Base-by-base conservation (phyloP, 2,113 vertebrate species). In the Mystacornis crossleyi region DNA sequence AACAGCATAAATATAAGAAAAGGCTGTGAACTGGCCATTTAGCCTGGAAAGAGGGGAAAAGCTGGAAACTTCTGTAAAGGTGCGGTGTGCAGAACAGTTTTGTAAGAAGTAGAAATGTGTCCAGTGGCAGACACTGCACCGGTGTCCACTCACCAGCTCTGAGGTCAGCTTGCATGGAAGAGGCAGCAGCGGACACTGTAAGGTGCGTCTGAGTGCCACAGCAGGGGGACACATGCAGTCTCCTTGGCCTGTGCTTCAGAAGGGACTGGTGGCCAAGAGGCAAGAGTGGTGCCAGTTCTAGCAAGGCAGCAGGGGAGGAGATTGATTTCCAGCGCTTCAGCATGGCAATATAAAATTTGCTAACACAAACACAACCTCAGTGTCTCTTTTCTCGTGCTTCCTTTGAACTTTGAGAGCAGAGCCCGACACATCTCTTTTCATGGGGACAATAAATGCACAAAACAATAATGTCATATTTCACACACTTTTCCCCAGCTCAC, bases 361-460 rank as follows among this genome's bases (percentile, higher is more conserved):
- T 81, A 21, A 47, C 21, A 51, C 0, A 10, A 26, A 9, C 23
- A 51, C 20, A 54, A 6, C 4, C 25, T 53, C 15, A 28, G 6
- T 14, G 4, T 65, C 38, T 55, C 17, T n/a, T 80, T 88, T 48
- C 31, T 45, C 2, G 7, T 8, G 15, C 14, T 61, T 25, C 45
- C 9, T 48, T 69, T 86, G 65, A 47, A 55, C 71, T 74, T 61
- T 48, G 28, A 78, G 61, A 73, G 29, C 28, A 16, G 47, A 77
- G 9, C 54, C 36, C 0, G 0, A 33, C 7, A 18, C 5, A 17
- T 15, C 53, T 29, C 53, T 84, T 81, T 40, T 54, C 38, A 38
- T 40, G 29, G 23, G 16, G 34, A 29, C 12, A 18, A 26, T 57
- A 73, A 81, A 84, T 53, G 58, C 9, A 33, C n/a, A 40, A 64